Evolutionary conservation across 35 echinoderm and acorn worm genomes (phyloP).

Genomic region (Holothuria glaberrima): DNA sequence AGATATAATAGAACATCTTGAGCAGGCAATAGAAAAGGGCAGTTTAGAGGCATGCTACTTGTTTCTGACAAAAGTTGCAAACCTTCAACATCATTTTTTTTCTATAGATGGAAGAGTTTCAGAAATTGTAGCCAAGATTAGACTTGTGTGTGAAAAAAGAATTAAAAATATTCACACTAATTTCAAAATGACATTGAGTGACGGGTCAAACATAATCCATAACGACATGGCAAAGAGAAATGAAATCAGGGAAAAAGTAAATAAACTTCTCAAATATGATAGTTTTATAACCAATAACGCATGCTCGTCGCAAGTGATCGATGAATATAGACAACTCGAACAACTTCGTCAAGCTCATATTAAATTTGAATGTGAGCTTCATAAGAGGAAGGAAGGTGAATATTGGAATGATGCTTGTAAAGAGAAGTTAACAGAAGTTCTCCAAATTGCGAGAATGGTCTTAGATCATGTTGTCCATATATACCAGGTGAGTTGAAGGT

Average conservation of each 20-base stretch:
- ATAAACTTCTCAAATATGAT: neutral
- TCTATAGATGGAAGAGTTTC: neutral
- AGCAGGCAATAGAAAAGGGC: neutral
- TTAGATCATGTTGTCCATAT: slow-evolving; percentile 10
- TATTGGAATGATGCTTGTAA: neutral
- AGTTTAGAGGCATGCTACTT: neutral
- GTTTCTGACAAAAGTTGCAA: neutral
- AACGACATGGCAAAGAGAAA: neutral
- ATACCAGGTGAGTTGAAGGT: slow-evolving; percentile 7
- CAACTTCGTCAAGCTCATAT: neutral
- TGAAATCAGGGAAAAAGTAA: neutral
- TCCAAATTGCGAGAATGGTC: neutral
- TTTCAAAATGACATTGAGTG: neutral
- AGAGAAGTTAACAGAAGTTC: neutral
- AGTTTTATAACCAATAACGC: neutral
- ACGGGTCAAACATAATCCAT: neutral
- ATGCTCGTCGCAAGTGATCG: neutral
- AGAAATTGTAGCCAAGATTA: neutral
- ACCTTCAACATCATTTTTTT: neutral
- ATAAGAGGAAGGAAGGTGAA: neutral
- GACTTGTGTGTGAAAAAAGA: neutral
- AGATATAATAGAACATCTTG: neutral
- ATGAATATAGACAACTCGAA: neutral
- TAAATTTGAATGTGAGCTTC: neutral
- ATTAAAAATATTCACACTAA: neutral